Percentiles rank a stretch among this genome's conserved stretches.
Conservation (phyloP, 2,113 vertebrate species). For the Gulo gulo region DNA sequence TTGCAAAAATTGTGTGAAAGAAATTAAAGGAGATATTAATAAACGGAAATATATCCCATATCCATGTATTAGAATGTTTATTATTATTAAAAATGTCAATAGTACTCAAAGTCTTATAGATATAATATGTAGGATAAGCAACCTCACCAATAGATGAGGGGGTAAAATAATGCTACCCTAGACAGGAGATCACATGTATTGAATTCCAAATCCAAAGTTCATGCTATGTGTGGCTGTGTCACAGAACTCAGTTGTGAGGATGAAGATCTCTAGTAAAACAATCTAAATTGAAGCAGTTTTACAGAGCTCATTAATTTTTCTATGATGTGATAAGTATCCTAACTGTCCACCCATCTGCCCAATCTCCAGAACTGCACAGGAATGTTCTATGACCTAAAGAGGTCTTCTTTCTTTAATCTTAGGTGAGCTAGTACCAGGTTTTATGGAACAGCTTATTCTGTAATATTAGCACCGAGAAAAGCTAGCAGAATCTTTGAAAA, state of each 20-base stretch:
- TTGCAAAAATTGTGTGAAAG: not conserved
- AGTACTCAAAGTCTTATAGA: not conserved
- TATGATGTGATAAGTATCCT: not conserved
- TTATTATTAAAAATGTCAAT: not conserved
- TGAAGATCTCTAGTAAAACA: not conserved
- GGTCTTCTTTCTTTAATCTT: not conserved
- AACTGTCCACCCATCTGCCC: not conserved
- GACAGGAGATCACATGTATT: not conserved
- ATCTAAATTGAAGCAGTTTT: not conserved
- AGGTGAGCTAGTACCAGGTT: not conserved
- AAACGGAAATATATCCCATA: not conserved
- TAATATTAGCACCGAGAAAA: not conserved
- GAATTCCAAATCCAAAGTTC: not conserved
- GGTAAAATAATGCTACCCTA: not conserved
- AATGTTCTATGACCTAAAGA: not conserved
- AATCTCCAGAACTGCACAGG: not conserved
- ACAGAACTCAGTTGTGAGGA: not conserved
- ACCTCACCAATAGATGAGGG: rapidly evolving
- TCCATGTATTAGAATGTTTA: not conserved
- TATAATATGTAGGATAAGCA: not conserved
- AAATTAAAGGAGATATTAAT: not conserved
- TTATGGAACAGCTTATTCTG: not conserved
- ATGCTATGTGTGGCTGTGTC: not conserved
- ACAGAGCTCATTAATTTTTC: not conserved
- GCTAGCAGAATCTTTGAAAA: not conserved